Percentiles rank a stretch among this genome's conserved stretches.
Evolutionary conservation across 2,113 vertebrate genomes (phyloP).

Genomic region (Ceuthmochares aereus): DNA sequence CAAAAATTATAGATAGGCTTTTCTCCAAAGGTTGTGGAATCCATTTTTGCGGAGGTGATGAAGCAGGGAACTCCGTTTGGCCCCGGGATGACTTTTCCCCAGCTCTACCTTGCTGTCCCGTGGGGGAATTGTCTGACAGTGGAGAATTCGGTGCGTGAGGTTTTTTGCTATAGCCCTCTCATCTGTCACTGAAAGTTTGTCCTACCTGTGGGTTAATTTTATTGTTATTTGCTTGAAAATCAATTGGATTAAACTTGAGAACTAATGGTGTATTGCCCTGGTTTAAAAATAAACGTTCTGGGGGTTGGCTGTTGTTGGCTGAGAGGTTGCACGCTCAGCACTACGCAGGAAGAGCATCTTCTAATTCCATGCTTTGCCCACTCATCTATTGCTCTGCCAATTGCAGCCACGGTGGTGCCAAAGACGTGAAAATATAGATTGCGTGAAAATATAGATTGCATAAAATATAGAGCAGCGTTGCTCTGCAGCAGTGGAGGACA

Average conservation of each 20-base stretch:
- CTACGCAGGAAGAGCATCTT: not conserved
- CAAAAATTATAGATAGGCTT: constrained; percentile 67
- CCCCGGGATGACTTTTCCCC: not conserved
- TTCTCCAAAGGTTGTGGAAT: constrained; percentile 57
- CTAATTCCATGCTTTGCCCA: constrained; percentile 55
- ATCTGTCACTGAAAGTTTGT: constrained; percentile 5
- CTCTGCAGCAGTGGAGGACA: not conserved
- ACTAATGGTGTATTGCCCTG: constrained; percentile 37
- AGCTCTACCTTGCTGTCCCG: not conserved
- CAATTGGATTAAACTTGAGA: constrained; percentile 50
- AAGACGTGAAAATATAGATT: constrained; percentile 11
- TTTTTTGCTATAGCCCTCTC: not conserved
- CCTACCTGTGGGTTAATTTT: constrained; percentile 8
- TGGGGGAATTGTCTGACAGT: not conserved
- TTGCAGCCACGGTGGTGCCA: constrained; percentile 38
- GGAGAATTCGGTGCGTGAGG: not conserved
- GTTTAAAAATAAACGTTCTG: constrained; percentile 50
- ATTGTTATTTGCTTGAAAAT: constrained; percentile 54
- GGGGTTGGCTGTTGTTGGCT: not conserved
- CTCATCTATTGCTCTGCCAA: constrained; percentile 50
- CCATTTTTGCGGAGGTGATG: constrained; percentile 13
- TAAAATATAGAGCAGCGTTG: not conserved
- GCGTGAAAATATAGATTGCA: not conserved
- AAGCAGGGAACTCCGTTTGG: constrained; percentile 40
- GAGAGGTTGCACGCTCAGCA: not conserved